Percentiles rank a stretch among this genome's conserved stretches.
Conservation (phyloP, 2,888 invertebrate genomes). For the Drepana falcataria region DNA sequence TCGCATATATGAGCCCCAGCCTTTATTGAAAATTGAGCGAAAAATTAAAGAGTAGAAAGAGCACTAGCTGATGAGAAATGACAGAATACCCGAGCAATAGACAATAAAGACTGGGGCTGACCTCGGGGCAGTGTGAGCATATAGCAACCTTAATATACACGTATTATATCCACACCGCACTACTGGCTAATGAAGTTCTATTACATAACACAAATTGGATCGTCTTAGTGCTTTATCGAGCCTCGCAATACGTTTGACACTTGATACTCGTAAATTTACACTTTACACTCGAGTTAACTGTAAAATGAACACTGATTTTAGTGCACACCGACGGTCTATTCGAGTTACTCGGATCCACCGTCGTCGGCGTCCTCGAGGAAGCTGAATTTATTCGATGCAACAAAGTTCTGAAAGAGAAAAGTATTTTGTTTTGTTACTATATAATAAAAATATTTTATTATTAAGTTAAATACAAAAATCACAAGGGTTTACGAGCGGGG, state of each 20-base stretch:
- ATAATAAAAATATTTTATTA: too few relatives aligned
- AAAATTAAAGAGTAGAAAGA: slow-evolving; percentile 16
- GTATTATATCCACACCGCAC: slow-evolving; percentile 55
- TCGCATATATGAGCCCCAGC: slow-evolving; percentile 64
- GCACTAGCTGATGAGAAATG: slow-evolving; percentile 5
- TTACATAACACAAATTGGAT: slow-evolving; percentile 61
- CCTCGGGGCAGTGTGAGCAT: slow-evolving; percentile 60
- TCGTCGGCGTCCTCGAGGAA: slow-evolving; percentile 83
- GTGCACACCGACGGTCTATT: slow-evolving; percentile 30
- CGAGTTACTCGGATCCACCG: slow-evolving; percentile 65
- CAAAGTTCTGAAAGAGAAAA: slow-evolving; percentile 81
- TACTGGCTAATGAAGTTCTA: slow-evolving; percentile 61
- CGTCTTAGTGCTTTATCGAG: slow-evolving; percentile 50
- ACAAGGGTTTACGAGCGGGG: too few relatives aligned
- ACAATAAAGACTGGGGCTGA: slow-evolving; percentile 63
- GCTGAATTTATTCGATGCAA: slow-evolving; percentile 87
- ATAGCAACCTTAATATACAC: slow-evolving; percentile 53
- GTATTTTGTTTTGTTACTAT: background rate
- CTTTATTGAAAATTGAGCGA: slow-evolving; percentile 33
- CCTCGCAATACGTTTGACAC: slow-evolving; percentile 53
- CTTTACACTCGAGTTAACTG: slow-evolving; percentile 69
- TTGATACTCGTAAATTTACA: slow-evolving; percentile 70
- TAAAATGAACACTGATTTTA: slow-evolving; percentile 50
- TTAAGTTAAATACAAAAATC: too few relatives aligned
- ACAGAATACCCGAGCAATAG: slow-evolving; percentile 9